Conservation (phyloP, 1,140 invertebrate genomes). For the Drosophila nannoptera region DNA sequence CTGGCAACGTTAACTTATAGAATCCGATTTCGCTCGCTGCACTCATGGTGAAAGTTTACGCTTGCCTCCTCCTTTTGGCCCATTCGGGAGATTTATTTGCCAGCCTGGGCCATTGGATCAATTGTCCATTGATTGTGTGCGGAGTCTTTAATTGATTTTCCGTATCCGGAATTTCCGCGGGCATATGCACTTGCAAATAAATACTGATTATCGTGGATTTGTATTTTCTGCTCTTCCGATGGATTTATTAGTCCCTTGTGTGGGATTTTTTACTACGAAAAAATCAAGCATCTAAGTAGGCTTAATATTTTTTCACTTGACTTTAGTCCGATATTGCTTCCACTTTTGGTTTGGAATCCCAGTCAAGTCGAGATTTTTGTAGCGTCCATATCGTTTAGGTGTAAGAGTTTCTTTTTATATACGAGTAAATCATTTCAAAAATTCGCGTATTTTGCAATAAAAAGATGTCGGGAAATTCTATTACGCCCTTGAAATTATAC, state of each 20-base stretch:
- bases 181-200: not conserved
- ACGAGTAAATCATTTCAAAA: not conserved
- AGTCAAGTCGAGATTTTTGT: slow-evolving; percentile 6
- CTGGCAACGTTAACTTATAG: slow-evolving; percentile 55
- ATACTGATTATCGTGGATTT: not conserved
- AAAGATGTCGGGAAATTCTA: not conserved
- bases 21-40: slow-evolving; percentile 56
- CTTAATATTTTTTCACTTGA: not conserved
- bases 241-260: not conserved
- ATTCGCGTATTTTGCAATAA: not conserved
- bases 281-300: not conserved
- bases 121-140: slow-evolving; percentile 11
- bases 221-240: not conserved
- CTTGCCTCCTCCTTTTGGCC: slow-evolving; percentile 1
- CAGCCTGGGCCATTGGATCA: slow-evolving; percentile 15
- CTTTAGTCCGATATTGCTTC: no score
- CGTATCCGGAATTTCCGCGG: slow-evolving; percentile 7
- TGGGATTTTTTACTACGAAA: no score
- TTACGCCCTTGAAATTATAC: not conserved
- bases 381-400: slow-evolving; percentile 7
- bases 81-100: slow-evolving; percentile 59
- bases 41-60: slow-evolving; percentile 29
- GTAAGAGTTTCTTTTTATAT: slow-evolving; percentile 4
- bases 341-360: not conserved
- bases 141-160: slow-evolving; percentile 53